Evolutionary conservation across 2,113 vertebrate genomes (phyloP).

Genomic region (Raja brachyura): DNA sequence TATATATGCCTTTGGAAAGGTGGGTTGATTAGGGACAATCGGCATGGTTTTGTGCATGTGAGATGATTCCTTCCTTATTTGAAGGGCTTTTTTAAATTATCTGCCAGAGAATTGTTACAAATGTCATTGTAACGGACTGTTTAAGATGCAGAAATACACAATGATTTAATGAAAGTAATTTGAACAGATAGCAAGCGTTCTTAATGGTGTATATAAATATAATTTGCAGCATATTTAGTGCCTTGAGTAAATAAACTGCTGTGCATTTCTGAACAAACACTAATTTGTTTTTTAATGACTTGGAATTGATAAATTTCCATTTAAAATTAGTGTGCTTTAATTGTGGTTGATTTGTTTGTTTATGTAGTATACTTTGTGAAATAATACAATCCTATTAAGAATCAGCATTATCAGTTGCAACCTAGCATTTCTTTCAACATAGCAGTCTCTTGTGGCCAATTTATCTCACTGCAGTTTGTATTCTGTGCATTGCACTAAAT

Average conservation of each 20-base stretch:
- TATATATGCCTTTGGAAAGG: too few species aligned
- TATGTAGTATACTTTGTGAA: background rate
- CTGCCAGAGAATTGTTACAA: too few species aligned
- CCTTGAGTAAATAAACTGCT: constrained; percentile 4
- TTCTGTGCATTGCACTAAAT: background rate
- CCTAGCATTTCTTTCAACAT: background rate
- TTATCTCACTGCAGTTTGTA: background rate
- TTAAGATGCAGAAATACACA: background rate
- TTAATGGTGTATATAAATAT: constrained; percentile 24
- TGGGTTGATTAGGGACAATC: too few species aligned
- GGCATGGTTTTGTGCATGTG: too few species aligned
- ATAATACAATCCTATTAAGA: background rate
- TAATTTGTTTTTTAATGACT: constrained; percentile 14
- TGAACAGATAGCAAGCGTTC: background rate
- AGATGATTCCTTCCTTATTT: too few species aligned
- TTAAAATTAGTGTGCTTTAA: background rate
- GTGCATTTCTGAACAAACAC: background rate
- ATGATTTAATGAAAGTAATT: constrained; percentile 4
- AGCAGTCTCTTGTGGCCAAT: background rate
- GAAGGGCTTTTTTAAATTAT: too few species aligned
- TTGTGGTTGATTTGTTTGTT: background rate
- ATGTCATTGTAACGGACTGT: too few species aligned
- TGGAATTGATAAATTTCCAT: background rate
- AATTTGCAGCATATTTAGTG: background rate
- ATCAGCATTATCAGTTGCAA: background rate